Evolutionary conservation across 1,140 invertebrate species (phyloP).

Genomic region (Marisa cornuarietis): DNA sequence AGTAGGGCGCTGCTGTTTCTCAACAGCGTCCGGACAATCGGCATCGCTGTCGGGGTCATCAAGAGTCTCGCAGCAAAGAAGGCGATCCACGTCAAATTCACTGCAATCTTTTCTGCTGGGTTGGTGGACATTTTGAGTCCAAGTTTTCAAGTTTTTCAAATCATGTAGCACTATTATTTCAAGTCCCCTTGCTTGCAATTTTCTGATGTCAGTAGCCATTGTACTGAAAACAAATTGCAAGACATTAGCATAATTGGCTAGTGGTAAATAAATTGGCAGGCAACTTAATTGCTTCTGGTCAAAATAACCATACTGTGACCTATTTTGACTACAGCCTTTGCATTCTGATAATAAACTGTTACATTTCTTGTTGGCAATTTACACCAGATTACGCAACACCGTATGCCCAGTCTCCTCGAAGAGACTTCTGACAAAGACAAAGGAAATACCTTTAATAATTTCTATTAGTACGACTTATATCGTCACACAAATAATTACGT

Average conservation of each 20-base stretch:
- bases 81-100: neutral
- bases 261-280: neutral
- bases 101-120: too few species aligned
- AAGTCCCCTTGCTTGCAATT: neutral
- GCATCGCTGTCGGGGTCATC: constrained; percentile 11
- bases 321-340: neutral
- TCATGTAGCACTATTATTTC: constrained; percentile 9
- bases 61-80: constrained; percentile 9
- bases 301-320: neutral
- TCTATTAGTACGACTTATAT: too few species aligned
- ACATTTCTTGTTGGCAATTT: neutral
- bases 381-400: neutral
- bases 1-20: neutral
- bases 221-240: neutral
- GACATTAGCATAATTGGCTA: neutral
- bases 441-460: too few species aligned
- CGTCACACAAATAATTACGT: too few species aligned
- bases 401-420: neutral
- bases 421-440: neutral
- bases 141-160: neutral
- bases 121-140: neutral
- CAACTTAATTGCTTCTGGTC: neutral
- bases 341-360: neutral
- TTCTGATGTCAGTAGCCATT: constrained; percentile 1
- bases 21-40: neutral